Percentiles rank a stretch among this genome's conserved stretches.
Conservation (phyloP, 2,888 invertebrate species). For the Allacma fusca region DNA sequence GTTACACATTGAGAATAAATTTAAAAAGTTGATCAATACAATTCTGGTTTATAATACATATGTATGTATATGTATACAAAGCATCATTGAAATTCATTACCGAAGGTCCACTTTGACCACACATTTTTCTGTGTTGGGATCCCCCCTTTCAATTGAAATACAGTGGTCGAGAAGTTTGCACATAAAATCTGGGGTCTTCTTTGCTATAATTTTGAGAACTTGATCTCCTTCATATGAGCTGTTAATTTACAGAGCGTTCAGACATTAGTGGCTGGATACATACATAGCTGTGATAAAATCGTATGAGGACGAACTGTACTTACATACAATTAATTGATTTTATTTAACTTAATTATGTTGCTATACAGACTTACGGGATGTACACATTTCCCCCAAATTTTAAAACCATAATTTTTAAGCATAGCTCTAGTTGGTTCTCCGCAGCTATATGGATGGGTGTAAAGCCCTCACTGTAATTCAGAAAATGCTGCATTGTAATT, state of each 20-base stretch:
- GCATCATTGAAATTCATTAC: slow-evolving; percentile 11
- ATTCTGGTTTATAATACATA: no score
- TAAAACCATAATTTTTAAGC: slow-evolving; percentile 83
- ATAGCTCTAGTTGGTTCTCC: slow-evolving; percentile 83
- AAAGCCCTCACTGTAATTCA: slow-evolving; percentile 75
- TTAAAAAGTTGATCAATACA: no score
- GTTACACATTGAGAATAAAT: no score
- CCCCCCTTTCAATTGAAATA: slow-evolving; percentile 66
- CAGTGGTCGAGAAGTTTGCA: slow-evolving; percentile 83
- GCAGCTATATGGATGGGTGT: slow-evolving; percentile 86
- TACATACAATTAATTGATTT: no score
- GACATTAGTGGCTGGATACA: no score
- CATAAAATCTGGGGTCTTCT: slow-evolving; percentile 86
- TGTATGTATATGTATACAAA: no score
- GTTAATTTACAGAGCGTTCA: neutral
- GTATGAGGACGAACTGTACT: no score
- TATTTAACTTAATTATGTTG: no score
- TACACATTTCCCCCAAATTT: slow-evolving; percentile 85
- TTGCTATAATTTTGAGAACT: slow-evolving; percentile 81
- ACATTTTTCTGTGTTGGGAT: slow-evolving; percentile 48
- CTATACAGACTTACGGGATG: slow-evolving; percentile 65
- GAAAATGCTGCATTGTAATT: neutral
- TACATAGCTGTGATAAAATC: neutral
- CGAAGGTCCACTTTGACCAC: slow-evolving; percentile 39
- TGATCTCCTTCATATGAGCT: slow-evolving; percentile 85